A percentile compares a stretch with the other conserved stretches of the same genome.
Evolutionary conservation across 2,797 vertebrate species (phyloP).

Genomic region (Onychomys arenicola): DNA sequence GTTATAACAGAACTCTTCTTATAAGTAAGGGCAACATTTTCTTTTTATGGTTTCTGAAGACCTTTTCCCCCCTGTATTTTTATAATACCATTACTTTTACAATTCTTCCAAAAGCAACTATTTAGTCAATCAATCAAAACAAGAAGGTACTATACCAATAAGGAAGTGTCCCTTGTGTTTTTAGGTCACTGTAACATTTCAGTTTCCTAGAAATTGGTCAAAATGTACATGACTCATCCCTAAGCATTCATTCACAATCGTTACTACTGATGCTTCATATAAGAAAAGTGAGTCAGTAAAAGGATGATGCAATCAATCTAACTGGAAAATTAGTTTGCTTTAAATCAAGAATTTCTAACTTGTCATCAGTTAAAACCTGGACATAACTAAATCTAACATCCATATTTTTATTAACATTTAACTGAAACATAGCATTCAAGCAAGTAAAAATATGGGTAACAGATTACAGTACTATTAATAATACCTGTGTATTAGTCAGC

Average conservation of each 20-base stretch:
- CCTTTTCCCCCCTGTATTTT: background rate
- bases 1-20: background rate
- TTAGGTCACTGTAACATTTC: background rate
- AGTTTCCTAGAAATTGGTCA: constrained; percentile 1
- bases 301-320: background rate
- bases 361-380: background rate
- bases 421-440: constrained; percentile 12
- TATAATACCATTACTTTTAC: background rate
- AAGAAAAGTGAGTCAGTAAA: background rate
- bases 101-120: constrained; percentile 32
- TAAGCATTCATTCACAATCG: background rate
- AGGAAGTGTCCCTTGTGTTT: background rate
- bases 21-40: background rate
- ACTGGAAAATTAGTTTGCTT: constrained; percentile 12
- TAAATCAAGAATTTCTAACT: background rate
- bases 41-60: constrained; percentile 10
- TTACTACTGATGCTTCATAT: background rate
- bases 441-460: background rate
- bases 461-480: background rate
- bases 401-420: constrained; percentile 23
- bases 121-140: background rate
- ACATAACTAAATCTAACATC: background rate
- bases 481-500: background rate
- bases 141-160: background rate
- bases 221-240: background rate